Base-by-base conservation (phyloP, 1,140 invertebrate genomes). In the Drusus annulatus region DNA sequence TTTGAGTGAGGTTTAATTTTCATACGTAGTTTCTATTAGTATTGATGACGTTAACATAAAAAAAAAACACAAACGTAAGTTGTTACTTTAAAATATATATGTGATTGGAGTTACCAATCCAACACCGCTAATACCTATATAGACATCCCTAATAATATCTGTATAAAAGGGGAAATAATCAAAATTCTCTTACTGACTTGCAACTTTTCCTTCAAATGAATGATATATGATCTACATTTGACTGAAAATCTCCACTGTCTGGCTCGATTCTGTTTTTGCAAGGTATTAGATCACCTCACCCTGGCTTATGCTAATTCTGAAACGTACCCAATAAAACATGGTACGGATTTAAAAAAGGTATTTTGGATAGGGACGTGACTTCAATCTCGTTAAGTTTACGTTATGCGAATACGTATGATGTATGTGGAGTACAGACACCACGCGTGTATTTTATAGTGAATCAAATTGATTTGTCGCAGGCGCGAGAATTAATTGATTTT, bases 231-330 rank as follows among this genome's bases (percentile, higher is more conserved):
- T 13, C 17, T 4, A 75, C 58, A 36, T 60, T 76, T 62, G 69
- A 60, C 19, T 71, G 80, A 58, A 81, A 81, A 81, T 81, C 80
- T 81, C 52, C 54, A 65, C 19, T 51, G 73, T 28, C 25, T 45
- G 36, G 8, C 54, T 31, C 75, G 36, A 50, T 78, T 80, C 62
- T 77, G 75, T 81, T 81, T 81, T 19, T 75, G 52, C 58, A 31
- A 7, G 7, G 79, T 45, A 80, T 76, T 68, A 65, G 71, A 36
- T 75, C 79, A 73, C 58, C 71, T 80, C 73, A 28, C 71, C 52
- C 50, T 19, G 65, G 75, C 75, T 81, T 81, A 81, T 81, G 80
- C 73, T 81, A 81, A 81, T 81, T 81, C 75, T 76, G 75, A 81
- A 81, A 77, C 80, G 74, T 77, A 77, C 75, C 80, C 75, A 77